Base-by-base conservation (phyloP, 2,888 invertebrate genomes). In the Chrysolina haemoptera region DNA sequence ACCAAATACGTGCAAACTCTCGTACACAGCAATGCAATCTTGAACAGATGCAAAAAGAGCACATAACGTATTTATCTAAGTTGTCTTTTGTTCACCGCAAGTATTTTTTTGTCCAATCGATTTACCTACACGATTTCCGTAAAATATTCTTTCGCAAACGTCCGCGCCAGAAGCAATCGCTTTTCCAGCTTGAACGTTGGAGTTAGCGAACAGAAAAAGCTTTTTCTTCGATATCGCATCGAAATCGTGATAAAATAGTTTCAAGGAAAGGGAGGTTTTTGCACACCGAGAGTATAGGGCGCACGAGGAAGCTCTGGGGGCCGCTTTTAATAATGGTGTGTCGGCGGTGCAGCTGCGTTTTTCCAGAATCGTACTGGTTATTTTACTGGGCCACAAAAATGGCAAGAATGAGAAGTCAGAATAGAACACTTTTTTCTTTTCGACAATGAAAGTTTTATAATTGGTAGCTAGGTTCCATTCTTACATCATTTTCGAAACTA, bases 131-230 rank as follows among this genome's bases (percentile, higher is more conserved):
- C 53, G 53, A 41, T 53, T 14, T n/a, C 18, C 40, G 27, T 53
- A 53, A 53, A 67, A 67, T 40, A 53, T 67, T 67, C 41, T 27
- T 27, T 67, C 53, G 40, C 16, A 67, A 18, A 53, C 55, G 41
- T 67, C 67, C 67, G 53, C 14, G 41, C 67, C 53, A 67, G 67
- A 53, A 53, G 53, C 67, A 53, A 67, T 53, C 67, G 67, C 50
- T 67, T 67, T 67, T 67, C 53, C 67, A 27, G 20, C 41, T 50
- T 20, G 53, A 40, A 48, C 50, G 27, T 50, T 50, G 16, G 50
- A 41, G 53, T 35, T 41, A 41, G 35, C 18, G 18, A 53, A 41
- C 53, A 53, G 67, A 53, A 53, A 66, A 67, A 67, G 67, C 67
- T 53, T 67, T 67, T 55, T 67, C 40, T 53, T 18, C 66, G 18